A percentile compares a stretch with the other conserved stretches of the same genome.
Evolutionary conservation across 1,140 invertebrate species (phyloP).

Genomic region (Ceratitis capitata): DNA sequence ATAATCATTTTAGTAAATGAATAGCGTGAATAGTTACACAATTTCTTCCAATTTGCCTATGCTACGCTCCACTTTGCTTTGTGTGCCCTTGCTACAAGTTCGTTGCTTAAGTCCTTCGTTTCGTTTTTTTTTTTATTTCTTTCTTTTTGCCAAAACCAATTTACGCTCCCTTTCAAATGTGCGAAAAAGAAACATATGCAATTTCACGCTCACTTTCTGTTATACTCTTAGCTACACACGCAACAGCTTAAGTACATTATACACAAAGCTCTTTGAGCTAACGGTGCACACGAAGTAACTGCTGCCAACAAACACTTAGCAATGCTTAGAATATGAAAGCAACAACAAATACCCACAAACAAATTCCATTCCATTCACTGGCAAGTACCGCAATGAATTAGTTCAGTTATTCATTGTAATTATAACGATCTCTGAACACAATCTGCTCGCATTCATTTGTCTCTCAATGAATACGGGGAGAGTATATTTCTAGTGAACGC

Average conservation of each 20-base stretch:
- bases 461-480: background rate
- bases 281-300: background rate
- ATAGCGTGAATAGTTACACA: background rate
- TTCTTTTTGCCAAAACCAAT: conserved; percentile 14
- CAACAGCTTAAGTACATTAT: background rate
- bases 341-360: background rate
- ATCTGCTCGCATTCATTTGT: background rate
- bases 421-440: background rate
- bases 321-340: background rate
- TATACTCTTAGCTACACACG: background rate
- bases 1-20: background rate
- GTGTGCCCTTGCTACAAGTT: conserved; percentile 9
- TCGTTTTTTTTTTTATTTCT: background rate
- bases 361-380: background rate
- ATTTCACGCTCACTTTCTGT: conserved; percentile 18
- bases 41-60: background rate
- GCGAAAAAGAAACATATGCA: background rate
- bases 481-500: background rate
- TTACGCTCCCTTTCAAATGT: conserved; percentile 9
- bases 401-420: background rate
- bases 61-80: too few species aligned
- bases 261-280: background rate
- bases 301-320: too few species aligned
- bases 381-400: background rate
- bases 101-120: conserved; percentile 31